Percentiles rank a stretch among this genome's conserved stretches.
Evolutionary conservation across 2,113 vertebrate genomes (phyloP).

Genomic region (Petroica traversi): DNA sequence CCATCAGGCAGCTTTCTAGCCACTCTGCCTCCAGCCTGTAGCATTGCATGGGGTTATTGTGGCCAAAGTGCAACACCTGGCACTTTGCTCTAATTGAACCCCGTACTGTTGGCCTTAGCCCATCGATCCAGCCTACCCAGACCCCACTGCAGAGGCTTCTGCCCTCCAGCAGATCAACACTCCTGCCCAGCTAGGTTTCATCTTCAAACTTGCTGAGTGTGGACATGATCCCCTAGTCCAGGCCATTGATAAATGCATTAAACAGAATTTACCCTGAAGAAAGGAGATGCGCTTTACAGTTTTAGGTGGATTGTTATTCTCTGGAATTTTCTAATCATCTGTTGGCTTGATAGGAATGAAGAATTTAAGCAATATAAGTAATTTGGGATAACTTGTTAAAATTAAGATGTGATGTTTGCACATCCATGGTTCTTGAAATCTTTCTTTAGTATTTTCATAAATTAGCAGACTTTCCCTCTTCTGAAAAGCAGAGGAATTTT

Average conservation of each 20-base stretch:
- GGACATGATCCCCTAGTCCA: rapidly evolving
- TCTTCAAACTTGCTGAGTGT: background rate
- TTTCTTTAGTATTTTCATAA: background rate
- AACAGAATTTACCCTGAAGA: background rate
- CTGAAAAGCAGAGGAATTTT: background rate
- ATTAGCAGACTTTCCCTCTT: background rate
- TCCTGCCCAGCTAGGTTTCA: background rate
- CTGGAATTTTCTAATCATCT: background rate
- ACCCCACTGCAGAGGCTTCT: background rate
- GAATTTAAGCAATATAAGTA: background rate
- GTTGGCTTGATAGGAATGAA: background rate
- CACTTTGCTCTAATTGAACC: background rate
- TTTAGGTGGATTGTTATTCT: background rate
- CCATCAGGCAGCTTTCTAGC: background rate
- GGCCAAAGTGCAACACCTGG: background rate
- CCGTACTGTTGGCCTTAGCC: background rate
- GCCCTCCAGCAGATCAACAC: background rate
- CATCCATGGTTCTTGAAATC: background rate
- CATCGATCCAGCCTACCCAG: background rate
- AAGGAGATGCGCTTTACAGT: background rate
- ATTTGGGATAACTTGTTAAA: background rate
- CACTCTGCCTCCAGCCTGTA: background rate
- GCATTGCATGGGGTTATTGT: rapidly evolving
- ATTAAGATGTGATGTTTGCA: background rate
- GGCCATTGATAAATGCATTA: background rate